phyloP scores from a whole-genome alignment of 2,888 invertebrate species.

The Acronicta alni region DNA sequence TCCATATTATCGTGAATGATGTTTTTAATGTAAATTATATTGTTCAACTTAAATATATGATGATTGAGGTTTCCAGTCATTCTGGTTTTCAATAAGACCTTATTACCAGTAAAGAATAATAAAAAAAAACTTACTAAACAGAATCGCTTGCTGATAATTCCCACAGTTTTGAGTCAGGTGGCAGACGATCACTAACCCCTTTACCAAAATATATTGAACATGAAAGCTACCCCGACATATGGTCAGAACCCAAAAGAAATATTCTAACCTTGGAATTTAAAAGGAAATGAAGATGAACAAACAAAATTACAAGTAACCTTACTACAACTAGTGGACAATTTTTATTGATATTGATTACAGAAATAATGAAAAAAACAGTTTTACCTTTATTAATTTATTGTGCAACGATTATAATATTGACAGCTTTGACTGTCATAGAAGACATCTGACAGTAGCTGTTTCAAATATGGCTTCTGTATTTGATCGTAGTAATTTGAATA shows the following conservation, averaged over 20 bases:
- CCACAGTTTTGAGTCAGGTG: slow-evolving; percentile 47
- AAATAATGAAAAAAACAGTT: too few relatives aligned
- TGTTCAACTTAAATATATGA: too few relatives aligned
- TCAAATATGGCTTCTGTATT: too few relatives aligned
- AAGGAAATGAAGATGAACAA: neutral
- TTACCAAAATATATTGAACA: slow-evolving; percentile 31
- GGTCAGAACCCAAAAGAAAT: slow-evolving; percentile 17
- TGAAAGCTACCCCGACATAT: slow-evolving; percentile 31
- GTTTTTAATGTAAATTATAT: too few relatives aligned
- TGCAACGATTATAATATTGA: too few relatives aligned
- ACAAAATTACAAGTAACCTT: neutral
- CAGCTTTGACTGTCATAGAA: too few relatives aligned
- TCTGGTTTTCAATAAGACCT: neutral
- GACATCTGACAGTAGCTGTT: too few relatives aligned
- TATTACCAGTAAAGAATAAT: neutral
- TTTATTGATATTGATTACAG: too few relatives aligned
- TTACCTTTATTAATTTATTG: too few relatives aligned
- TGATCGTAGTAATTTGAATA: too few relatives aligned
- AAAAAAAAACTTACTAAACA: slow-evolving; percentile 10
- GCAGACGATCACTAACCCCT: slow-evolving; percentile 38
- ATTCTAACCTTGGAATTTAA: slow-evolving; percentile 7
- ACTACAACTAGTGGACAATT: neutral
- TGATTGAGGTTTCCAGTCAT: neutral
- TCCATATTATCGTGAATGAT: neutral
- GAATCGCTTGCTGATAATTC: slow-evolving; percentile 19